Percentiles rank a stretch among this genome's conserved stretches.
Conservation (phyloP, 2,797 vertebrate species). For the Galago senegalensis region DNA sequence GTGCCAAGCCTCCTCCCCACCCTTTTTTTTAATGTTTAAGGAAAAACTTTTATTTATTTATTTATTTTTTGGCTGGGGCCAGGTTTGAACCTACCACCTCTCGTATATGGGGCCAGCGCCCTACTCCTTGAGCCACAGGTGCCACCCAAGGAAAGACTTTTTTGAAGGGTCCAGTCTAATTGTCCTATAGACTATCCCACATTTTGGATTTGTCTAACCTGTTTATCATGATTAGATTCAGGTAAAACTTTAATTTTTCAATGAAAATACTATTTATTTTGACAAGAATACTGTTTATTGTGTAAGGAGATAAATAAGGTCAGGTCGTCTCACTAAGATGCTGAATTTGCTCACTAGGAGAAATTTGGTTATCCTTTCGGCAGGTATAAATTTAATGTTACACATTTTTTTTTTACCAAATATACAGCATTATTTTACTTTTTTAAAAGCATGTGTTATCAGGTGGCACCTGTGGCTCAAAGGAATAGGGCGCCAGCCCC, state of each 20-base stretch:
- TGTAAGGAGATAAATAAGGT: conserved; percentile 6
- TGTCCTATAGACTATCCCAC: background rate
- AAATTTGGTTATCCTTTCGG: background rate
- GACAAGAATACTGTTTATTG: background rate
- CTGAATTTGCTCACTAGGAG: conserved; percentile 55
- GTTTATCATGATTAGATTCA: conserved; percentile 46
- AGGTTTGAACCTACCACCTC: too few species aligned
- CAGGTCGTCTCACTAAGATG: conserved; percentile 10
- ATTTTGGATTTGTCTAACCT: background rate
- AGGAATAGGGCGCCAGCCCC: too few species aligned
- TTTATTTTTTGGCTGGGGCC: too few species aligned
- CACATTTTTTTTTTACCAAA: conserved; percentile 9
- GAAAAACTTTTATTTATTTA: too few species aligned
- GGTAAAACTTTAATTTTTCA: background rate
- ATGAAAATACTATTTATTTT: background rate
- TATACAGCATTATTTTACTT: background rate
- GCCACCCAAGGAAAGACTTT: background rate
- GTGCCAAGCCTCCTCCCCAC: too few species aligned
- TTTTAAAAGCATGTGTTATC: conserved; percentile 31
- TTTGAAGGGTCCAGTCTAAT: background rate
- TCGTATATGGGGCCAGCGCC: too few species aligned
- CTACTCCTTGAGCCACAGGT: too few species aligned
- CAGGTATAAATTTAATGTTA: conserved; percentile 47
- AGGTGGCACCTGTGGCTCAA: background rate
- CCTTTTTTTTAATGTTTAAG: too few species aligned